These are phyloP conservation scores for Varanus komodoensis DNA, from an alignment of 2,113 vertebrate genomes.

Conservation along the genomic window DNA sequence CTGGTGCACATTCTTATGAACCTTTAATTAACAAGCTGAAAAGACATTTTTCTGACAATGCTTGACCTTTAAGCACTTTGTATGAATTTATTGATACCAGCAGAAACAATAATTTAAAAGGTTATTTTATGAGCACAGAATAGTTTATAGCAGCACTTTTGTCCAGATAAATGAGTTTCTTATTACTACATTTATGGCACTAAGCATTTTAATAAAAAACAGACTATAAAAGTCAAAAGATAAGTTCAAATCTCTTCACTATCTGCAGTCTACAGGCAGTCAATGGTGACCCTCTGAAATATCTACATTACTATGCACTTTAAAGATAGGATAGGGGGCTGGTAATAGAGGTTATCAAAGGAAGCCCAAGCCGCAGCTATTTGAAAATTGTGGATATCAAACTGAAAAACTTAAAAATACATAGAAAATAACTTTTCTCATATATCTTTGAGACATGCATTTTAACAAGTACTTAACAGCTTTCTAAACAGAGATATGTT, in stretches of 20 bases:
- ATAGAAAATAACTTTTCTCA: background rate
- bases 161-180: slow-evolving; percentile 72
- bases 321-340: background rate
- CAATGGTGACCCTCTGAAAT: background rate
- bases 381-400: background rate
- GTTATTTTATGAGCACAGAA: slow-evolving; percentile 55
- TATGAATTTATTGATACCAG: slow-evolving; percentile 62
- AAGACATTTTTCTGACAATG: slow-evolving; percentile 61
- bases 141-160: slow-evolving; percentile 59
- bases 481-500: background rate
- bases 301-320: background rate
- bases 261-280: background rate
- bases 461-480: background rate
- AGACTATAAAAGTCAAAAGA: slow-evolving; percentile 69
- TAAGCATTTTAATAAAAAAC: slow-evolving; percentile 70
- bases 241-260: slow-evolving; percentile 54
- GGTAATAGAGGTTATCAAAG: background rate
- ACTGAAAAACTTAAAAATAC: background rate
- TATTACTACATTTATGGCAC: slow-evolving; percentile 63
- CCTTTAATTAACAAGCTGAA: slow-evolving; percentile 67
- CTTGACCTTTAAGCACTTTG: slow-evolving; percentile 68
- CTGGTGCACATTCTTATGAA: slow-evolving; percentile 49
- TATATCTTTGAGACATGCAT: background rate
- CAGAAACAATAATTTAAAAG: slow-evolving; percentile 68
- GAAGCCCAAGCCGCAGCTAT: background rate